Base-by-base conservation (phyloP, 2,113 vertebrate species). In the Brachyistius frenatus region DNA sequence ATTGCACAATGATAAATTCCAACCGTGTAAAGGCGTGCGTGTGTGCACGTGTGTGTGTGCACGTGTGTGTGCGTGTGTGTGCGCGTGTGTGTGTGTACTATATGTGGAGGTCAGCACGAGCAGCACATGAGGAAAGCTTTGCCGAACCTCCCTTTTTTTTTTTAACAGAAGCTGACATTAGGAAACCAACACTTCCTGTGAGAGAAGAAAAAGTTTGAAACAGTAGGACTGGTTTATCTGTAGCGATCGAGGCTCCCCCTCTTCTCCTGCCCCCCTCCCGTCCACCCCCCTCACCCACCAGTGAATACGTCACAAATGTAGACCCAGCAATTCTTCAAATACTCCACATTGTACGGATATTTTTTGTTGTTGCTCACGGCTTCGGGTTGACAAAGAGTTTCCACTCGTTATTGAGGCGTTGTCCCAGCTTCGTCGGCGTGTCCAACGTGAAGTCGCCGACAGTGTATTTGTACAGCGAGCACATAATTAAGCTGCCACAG, bases 401-500 rank as follows among this genome's bases (percentile, higher is more conserved):
- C 39, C 46, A n/a, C 1, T 3, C 6, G 10, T 4, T 0, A 23
- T 16, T 57, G 56, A 49, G 15, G 30, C 6, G 9, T 10, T 61
- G 10, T 41, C 13, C 10, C 10, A 14, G 4, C 41, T 37, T 39
- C 57, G 50, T 52, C 55, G 39, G 35, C 46, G 33, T 23, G 23
- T 30, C 23, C 1, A 11, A 23, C 35, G 30, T 65, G 2, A 46
- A n/a, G 54, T n/a, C 5, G 8, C 8, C 61, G 37, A 31, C 1
- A 47, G 33, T 30, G 5, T 39, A 13, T 37, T 57, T 49, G 23
- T 58, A 37, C 47, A 64, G 23, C 33, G 66, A 52, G 49, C 7
- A 33, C 16, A 73, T 47, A 44, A 78, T 78, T 65, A 53, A 64
- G n/a, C 23, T 50, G 35, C 56, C 39, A n/a, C 37, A 53, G 32